Evolutionary conservation across 37 sponge, comb jelly and placozoan genomes (phyloP).

Genomic region (Beroe ovata): DNA sequence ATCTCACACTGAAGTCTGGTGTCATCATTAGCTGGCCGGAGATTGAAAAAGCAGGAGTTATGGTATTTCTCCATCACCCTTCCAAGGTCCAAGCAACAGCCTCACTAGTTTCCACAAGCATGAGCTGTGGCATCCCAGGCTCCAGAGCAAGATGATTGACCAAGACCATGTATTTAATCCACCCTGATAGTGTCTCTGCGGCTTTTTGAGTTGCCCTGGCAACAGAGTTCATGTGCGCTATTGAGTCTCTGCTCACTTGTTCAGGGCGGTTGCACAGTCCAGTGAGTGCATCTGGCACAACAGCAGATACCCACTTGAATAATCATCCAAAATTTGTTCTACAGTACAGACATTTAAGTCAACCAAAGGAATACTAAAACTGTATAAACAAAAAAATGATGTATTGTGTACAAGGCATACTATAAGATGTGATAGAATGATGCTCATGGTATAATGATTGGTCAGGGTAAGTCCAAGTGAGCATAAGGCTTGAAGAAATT

Average conservation of each 20-base stretch:
- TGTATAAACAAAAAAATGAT: no score
- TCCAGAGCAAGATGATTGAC: neutral
- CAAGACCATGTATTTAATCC: neutral
- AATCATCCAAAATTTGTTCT: no score
- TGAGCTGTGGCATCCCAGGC: slow-evolving; percentile 1
- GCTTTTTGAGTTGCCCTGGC: neutral
- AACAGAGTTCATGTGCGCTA: neutral
- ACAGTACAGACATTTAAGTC: no score
- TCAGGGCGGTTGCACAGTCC: neutral
- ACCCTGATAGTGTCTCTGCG: slow-evolving; percentile 11
- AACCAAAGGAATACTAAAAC: no score
- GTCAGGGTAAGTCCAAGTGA: no score
- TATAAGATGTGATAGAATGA: no score
- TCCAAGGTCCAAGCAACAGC: slow-evolving; percentile 2
- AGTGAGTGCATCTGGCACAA: neutral
- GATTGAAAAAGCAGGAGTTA: neutral
- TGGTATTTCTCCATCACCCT: neutral
- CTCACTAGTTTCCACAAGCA: neutral
- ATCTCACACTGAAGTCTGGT: neutral
- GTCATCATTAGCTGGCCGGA: neutral
- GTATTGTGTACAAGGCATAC: no score
- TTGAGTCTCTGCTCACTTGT: neutral
- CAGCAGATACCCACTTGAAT: neutral
- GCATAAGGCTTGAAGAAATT: no score
- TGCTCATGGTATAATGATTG: no score